A percentile compares a stretch with the other conserved stretches of the same genome.
phyloP scores from a whole-genome alignment of 2,113 vertebrate species.

The Triplophysa tibetana region DNA sequence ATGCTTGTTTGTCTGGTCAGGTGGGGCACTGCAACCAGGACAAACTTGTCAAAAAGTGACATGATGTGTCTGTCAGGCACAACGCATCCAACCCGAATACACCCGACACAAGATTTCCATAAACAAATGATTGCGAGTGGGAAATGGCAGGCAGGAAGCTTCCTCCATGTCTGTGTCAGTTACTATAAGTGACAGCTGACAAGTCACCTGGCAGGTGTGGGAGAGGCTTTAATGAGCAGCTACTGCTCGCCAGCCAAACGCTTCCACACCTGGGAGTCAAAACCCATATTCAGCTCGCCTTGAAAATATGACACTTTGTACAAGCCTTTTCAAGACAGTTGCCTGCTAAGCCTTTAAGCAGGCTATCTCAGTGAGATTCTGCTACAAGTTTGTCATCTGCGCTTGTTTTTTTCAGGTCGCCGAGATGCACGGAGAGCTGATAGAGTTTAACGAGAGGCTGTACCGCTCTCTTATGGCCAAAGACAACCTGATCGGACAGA shows the following conservation, averaged over 20 bases:
- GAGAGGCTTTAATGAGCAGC: constrained; percentile 38
- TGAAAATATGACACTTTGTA: constrained; percentile 9
- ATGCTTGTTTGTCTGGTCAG: constrained; percentile 25
- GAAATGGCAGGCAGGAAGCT: constrained; percentile 60
- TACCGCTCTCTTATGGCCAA: constrained; percentile 94
- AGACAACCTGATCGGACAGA: constrained; percentile 93
- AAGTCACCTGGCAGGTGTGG: constrained; percentile 30
- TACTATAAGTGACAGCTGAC: constrained; percentile 48
- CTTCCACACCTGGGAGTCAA: constrained; percentile 35
- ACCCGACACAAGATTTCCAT: constrained; percentile 70
- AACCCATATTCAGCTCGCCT: background rate
- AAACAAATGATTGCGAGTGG: constrained; percentile 66
- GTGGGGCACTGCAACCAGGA: constrained; percentile 20
- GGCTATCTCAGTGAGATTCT: background rate
- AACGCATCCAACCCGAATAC: constrained; percentile 51
- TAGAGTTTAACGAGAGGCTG: constrained; percentile 96
- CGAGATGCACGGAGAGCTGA: constrained; percentile 98
- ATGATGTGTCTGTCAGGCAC: constrained; percentile 63
- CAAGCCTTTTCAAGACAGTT: constrained; percentile 15
- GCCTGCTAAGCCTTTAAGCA: background rate
- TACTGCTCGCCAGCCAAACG: background rate
- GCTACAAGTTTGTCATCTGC: constrained; percentile 34
- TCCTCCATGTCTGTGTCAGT: constrained; percentile 45
- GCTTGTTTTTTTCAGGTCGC: constrained; percentile 81
- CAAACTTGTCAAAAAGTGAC: constrained; percentile 52